Percentiles rank a stretch among this genome's conserved stretches.
Evolutionary conservation across 2,888 invertebrate genomes (phyloP).

Genomic region (Campopleginae sp.): DNA sequence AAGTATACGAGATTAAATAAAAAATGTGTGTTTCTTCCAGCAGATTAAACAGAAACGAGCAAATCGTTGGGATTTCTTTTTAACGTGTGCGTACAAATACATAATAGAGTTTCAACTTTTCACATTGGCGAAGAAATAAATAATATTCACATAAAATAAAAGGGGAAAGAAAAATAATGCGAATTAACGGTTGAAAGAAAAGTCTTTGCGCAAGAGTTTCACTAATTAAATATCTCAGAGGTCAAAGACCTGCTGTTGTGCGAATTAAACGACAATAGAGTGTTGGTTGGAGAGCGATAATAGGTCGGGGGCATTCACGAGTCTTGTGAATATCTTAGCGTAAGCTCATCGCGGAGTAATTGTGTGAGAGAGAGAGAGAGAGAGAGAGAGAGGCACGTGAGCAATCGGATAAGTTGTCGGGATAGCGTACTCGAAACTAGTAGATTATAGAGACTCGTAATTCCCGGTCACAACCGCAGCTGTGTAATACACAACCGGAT

Average conservation of each 20-base stretch:
- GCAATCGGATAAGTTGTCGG: conserved; percentile 38
- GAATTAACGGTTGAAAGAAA: conserved; percentile 4
- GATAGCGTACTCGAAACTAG: conserved; percentile 8
- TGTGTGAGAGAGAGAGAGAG: conserved; percentile 9
- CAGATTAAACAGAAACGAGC: neutral
- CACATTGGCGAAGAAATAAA: neutral
- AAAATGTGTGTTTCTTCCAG: conserved; percentile 2
- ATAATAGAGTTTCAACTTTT: neutral
- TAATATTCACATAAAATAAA: neutral
- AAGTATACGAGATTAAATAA: conserved; percentile 1
- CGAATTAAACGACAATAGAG: neutral
- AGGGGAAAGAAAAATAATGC: neutral
- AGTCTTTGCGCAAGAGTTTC: conserved; percentile 48
- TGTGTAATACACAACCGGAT: conserved; percentile 41
- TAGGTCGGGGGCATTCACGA: conserved; percentile 33
- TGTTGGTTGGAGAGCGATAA: conserved; percentile 33
- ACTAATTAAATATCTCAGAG: conserved; percentile 52
- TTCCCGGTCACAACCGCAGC: neutral
- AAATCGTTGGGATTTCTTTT: neutral
- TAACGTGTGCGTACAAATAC: neutral
- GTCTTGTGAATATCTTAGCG: conserved; percentile 50
- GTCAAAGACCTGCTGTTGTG: conserved; percentile 1
- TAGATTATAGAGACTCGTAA: conserved; percentile 16
- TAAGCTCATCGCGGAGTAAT: conserved; percentile 53
- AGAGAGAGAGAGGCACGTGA: conserved; percentile 60